A percentile compares a stretch with the other conserved stretches of the same genome.
Conservation (phyloP, 2,888 invertebrate genomes). For the Netelia inedita region DNA sequence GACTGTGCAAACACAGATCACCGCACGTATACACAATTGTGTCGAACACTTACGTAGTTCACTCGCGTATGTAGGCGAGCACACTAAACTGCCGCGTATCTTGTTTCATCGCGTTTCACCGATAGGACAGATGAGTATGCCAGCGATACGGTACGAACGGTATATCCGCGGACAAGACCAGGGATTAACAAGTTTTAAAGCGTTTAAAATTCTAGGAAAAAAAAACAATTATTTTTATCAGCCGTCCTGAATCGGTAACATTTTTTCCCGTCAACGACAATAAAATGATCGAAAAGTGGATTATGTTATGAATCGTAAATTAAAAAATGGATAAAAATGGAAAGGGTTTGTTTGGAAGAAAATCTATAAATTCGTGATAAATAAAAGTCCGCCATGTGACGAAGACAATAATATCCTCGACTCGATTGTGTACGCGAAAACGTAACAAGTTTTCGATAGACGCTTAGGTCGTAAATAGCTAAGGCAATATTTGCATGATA, state of each 20-base stretch:
- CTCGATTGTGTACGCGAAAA: not conserved
- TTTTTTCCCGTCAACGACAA: too few relatives aligned
- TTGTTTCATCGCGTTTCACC: constrained; percentile 46
- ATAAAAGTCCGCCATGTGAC: constrained; percentile 1
- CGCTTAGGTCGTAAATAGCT: not conserved
- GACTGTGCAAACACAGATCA: constrained; percentile 35
- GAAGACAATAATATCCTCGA: not conserved
- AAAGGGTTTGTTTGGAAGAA: too few relatives aligned
- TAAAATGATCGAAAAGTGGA: too few relatives aligned
- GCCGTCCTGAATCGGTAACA: too few relatives aligned
- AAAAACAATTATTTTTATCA: too few relatives aligned
- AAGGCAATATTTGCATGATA: not conserved
- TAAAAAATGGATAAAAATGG: too few relatives aligned
- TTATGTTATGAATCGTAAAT: too few relatives aligned
- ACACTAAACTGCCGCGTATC: constrained; percentile 48
- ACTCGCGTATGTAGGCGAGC: constrained; percentile 20
- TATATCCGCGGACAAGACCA: constrained; percentile 2
- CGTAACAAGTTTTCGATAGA: not conserved
- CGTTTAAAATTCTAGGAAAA: too few relatives aligned
- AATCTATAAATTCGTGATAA: too few relatives aligned
- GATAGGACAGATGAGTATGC: constrained; percentile 5
- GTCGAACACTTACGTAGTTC: constrained; percentile 41
- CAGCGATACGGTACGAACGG: constrained; percentile 15
- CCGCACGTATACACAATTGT: constrained; percentile 36
- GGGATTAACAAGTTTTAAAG: not conserved